Evolutionary conservation across 2,797 vertebrate genomes (phyloP), one percentile per base, ranked within the genome.

Genomic region (Acanthis flammea): DNA sequence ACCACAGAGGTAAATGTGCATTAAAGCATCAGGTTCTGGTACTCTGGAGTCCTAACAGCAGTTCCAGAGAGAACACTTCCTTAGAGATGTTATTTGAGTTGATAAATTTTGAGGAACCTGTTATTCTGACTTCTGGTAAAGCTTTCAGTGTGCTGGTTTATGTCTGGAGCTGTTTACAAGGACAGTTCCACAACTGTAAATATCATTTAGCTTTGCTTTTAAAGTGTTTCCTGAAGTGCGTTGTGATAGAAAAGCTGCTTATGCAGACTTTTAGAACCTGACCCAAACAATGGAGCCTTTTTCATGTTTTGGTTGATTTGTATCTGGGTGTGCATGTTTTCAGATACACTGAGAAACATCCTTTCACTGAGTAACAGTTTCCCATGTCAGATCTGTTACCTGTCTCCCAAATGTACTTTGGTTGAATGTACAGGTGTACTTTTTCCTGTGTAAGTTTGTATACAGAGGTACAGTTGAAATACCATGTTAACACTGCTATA

Each of bases 1-100:
- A 74, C 99, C 98, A 7, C 98, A 97, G 97, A 99, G 98, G 99
- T 99, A 97, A 97, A 18, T 79, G 39, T 60, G 42, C 37, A 2
- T 73, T 65, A 74, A 74, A 63, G 19, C 33, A 83, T 16, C 25
- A 35, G 27, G 18, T 74, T 77, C 35, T 77, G 44, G 19, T 86
- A 8, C 17, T n/a, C 3, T 25, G 27, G 35, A 55, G 8, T 58
- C 30, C 27, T 58, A 53, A 44, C 24, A 73, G 50, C 21, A 51
- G 19, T n/a, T 84, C 37, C 13, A 65, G 81, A 41, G 31, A 30
- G 25, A 62, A 6, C 5, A 8, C 48, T 42, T 70, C 35, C 44
- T 85, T 79, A 25, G 12, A 67, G 68, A 28, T 63, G 4, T 33
- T 65, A 30, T 27, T 68, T 6, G 4, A 74, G 45, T 68, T 37